Evolutionary conservation across 2,888 invertebrate species (phyloP).

Genomic region (Pyralis farinalis): DNA sequence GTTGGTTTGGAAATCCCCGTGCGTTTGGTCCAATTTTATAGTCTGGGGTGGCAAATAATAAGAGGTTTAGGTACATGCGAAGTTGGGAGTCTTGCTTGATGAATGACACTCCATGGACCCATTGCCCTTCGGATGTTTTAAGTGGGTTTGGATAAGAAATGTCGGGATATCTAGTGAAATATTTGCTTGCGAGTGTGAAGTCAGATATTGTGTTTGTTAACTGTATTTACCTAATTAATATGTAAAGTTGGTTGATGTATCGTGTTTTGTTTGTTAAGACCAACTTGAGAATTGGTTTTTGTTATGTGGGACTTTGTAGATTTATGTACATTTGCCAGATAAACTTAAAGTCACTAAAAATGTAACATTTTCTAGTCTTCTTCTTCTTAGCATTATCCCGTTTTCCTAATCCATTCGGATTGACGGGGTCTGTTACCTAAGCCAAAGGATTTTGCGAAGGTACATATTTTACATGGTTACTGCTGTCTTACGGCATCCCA

Average conservation of each 20-base stretch:
- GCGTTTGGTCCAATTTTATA: constrained; percentile 75
- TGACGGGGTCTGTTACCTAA: too few species aligned
- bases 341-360: too few species aligned
- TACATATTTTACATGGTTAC: too few species aligned
- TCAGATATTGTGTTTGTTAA: constrained; percentile 30
- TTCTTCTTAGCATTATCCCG: too few species aligned
- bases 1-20: constrained; percentile 21
- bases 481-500: too few species aligned
- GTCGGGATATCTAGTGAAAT: constrained; percentile 74
- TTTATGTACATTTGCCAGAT: not conserved
- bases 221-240: constrained; percentile 53
- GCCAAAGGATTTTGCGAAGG: too few species aligned
- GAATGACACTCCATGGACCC: constrained; percentile 79
- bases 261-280: constrained; percentile 29
- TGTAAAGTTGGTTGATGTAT: constrained; percentile 36
- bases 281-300: constrained; percentile 30
- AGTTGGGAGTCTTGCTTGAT: constrained; percentile 74
- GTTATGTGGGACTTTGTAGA: constrained; percentile 4
- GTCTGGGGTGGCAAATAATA: constrained; percentile 74
- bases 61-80: constrained; percentile 73
- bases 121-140: constrained; percentile 80
- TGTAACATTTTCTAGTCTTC: too few species aligned
- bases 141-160: constrained; percentile 77
- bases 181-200: constrained; percentile 40
- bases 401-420: too few species aligned